phyloP scores from a whole-genome alignment of 2,888 invertebrate genomes.

The Drosophila affinis region DNA sequence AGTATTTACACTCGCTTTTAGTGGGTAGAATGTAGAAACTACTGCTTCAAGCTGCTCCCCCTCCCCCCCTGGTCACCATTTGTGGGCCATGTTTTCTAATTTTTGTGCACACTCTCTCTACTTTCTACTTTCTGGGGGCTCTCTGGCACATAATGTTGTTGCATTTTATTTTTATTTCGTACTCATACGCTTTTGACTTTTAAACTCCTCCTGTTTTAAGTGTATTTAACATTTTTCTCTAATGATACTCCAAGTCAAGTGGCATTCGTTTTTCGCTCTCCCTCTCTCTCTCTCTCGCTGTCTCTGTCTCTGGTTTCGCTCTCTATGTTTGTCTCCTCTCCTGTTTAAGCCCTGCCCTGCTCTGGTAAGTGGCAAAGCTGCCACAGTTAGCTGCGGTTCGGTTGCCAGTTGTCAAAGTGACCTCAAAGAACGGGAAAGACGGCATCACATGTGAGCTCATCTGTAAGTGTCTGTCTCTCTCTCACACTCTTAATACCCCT shows the following conservation, averaged over 20 bases:
- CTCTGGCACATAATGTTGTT: constrained; percentile 34
- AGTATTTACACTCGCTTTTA: constrained; percentile 56
- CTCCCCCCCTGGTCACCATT: not conserved
- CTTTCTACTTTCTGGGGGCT: not conserved
- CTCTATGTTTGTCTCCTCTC: constrained; percentile 30
- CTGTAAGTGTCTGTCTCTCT: constrained; percentile 29
- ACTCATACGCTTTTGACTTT: constrained; percentile 70
- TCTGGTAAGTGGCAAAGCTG: constrained; percentile 37
- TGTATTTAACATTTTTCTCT: constrained; percentile 78
- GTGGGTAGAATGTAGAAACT: constrained; percentile 19
- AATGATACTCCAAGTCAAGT: constrained; percentile 78
- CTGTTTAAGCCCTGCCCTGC: not conserved
- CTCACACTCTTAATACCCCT: not conserved
- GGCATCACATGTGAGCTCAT: constrained; percentile 43
- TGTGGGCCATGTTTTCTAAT: constrained; percentile 48
- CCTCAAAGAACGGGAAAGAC: constrained; percentile 69
- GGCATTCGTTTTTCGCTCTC: constrained; percentile 64
- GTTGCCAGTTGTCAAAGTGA: constrained; percentile 77
- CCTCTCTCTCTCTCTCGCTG: not conserved
- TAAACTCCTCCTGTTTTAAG: constrained; percentile 55
- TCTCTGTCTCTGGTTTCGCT: constrained; percentile 12
- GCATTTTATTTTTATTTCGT: constrained; percentile 59
- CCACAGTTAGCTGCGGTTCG: constrained; percentile 67
- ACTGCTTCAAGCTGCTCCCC: not conserved
- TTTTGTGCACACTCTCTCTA: constrained; percentile 40